These are phyloP conservation scores for Heliconius eleuchia DNA, from an alignment of 1,140 invertebrate genomes.

Conservation along the genomic window DNA sequence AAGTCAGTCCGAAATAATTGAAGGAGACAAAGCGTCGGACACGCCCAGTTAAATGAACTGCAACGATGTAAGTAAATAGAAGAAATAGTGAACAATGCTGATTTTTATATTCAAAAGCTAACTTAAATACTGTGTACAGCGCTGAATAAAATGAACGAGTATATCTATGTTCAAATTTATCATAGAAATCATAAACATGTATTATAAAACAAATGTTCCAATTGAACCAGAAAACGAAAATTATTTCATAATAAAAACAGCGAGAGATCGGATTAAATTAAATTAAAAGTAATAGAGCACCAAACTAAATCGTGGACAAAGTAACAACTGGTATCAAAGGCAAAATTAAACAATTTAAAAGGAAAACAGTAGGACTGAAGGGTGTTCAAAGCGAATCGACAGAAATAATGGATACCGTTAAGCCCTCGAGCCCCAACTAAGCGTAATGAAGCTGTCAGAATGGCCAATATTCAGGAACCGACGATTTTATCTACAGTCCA, in stretches of 20 bases:
- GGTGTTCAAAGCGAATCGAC: conserved; percentile 42
- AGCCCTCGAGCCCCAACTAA: conserved; percentile 45
- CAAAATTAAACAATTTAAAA: conserved; percentile 40
- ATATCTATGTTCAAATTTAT: too few species aligned
- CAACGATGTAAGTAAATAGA: conserved; percentile 14
- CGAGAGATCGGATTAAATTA: conserved; percentile 24
- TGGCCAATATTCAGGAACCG: conserved; percentile 46
- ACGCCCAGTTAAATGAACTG: conserved; percentile 21
- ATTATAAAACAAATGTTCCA: background rate
- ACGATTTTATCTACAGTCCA: conserved; percentile 44
- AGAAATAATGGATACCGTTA: conserved; percentile 56
- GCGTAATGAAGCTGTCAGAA: conserved; percentile 61
- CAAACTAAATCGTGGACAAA: conserved; percentile 4
- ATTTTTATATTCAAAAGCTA: background rate
- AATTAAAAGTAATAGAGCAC: conserved; percentile 31
- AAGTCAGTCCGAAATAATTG: conserved; percentile 2
- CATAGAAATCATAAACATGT: background rate
- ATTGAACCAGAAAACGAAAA: background rate
- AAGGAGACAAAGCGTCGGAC: conserved; percentile 18
- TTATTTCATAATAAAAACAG: conserved; percentile 1
- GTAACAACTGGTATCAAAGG: conserved; percentile 1
- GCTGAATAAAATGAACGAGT: too few species aligned
- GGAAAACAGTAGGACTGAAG: conserved; percentile 26
- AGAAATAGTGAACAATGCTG: background rate
- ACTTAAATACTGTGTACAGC: background rate